Evolutionary conservation across 2,113 vertebrate species (phyloP).

Genomic region (Origma solitaria): DNA sequence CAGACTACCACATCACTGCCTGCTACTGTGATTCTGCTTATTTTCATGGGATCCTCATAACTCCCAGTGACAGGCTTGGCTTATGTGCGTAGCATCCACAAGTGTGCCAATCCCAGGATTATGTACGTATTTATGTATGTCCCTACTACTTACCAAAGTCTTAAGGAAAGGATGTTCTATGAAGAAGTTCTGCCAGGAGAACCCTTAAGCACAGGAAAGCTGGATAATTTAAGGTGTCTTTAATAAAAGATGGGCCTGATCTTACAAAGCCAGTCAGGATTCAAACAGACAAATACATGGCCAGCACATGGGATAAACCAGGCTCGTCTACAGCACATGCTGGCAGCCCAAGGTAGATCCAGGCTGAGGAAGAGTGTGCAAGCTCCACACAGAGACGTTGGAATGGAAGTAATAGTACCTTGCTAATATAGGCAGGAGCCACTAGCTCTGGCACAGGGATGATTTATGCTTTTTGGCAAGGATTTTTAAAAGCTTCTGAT

Average conservation of each 20-base stretch:
- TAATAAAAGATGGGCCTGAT: not conserved
- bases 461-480: not conserved
- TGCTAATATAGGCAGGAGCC: not conserved
- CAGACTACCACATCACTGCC: not conserved
- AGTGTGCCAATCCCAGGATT: not conserved
- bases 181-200: not conserved
- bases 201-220: not conserved
- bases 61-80: not conserved
- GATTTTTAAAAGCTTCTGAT: not conserved
- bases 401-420: not conserved
- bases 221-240: not conserved
- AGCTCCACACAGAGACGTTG: not conserved
- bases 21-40: not conserved
- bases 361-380: not conserved
- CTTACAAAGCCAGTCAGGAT: not conserved
- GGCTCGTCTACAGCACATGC: rapidly evolving
- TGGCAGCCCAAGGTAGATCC: not conserved
- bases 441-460: not conserved
- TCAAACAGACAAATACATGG: not conserved
- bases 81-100: not conserved
- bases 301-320: not conserved
- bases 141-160: not conserved
- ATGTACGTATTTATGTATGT: not conserved
- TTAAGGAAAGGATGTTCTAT: not conserved
- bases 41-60: not conserved